phyloP scores from a whole-genome alignment of 2,797 vertebrate genomes.

The Allobates femoralis region DNA sequence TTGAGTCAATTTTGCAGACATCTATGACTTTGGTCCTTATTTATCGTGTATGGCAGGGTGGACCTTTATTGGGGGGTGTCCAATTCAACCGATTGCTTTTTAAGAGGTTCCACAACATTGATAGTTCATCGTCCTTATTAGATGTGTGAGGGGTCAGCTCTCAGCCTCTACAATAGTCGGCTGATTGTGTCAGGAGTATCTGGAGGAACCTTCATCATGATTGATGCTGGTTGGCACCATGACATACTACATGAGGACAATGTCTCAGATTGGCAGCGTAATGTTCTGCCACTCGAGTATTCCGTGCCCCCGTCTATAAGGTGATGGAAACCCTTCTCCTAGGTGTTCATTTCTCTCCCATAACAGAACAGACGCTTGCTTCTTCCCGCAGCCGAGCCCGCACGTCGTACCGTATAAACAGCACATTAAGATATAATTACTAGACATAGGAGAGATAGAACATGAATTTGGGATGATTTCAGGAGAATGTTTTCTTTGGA shows the following conservation, averaged over 20 bases:
- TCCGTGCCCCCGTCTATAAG: background rate
- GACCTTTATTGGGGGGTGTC: too few relatives aligned
- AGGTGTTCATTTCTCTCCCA: background rate
- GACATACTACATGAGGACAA: background rate
- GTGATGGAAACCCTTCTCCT: conserved; percentile 30
- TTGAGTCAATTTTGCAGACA: too few relatives aligned
- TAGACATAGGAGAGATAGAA: conserved; percentile 47
- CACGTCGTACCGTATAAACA: conserved; percentile 52
- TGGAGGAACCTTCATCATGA: too few relatives aligned
- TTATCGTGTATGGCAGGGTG: too few relatives aligned
- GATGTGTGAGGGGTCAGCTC: too few relatives aligned
- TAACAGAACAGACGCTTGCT: conserved; percentile 47
- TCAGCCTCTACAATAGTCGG: too few relatives aligned
- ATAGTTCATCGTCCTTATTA: too few relatives aligned
- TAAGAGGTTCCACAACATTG: too few relatives aligned
- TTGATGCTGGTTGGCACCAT: background rate
- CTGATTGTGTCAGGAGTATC: background rate
- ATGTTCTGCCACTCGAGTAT: conserved; percentile 8
- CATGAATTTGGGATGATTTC: conserved; percentile 56
- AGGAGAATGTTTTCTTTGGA: conserved; percentile 57
- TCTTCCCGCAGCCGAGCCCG: background rate
- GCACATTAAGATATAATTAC: conserved; percentile 45
- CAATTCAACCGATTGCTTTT: too few relatives aligned
- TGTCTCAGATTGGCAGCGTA: background rate
- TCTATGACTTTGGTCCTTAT: too few relatives aligned